Conservation (phyloP, 2,888 invertebrate species). For the Ceraclea dissimilis region DNA sequence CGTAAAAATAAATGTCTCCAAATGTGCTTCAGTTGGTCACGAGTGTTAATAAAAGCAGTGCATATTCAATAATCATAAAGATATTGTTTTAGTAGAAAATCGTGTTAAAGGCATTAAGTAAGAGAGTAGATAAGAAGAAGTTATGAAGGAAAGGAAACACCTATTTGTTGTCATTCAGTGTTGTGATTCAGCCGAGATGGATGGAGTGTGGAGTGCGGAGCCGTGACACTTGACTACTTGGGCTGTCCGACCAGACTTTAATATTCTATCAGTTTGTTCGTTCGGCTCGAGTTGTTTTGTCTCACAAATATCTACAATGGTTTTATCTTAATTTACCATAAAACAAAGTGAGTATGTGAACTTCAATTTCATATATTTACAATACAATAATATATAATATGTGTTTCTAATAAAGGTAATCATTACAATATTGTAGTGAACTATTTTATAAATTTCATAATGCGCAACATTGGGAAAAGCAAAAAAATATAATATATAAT, state of each 20-base stretch:
- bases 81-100: constrained; percentile 3
- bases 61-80: constrained; percentile 1
- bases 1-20: constrained; percentile 11
- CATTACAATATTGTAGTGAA: too few relatives aligned
- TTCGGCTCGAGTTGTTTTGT: constrained; percentile 49
- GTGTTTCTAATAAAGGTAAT: background rate
- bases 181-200: background rate
- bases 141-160: background rate
- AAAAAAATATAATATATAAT: too few relatives aligned
- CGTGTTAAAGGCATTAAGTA: constrained; percentile 3
- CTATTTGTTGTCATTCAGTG: constrained; percentile 1
- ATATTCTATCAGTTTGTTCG: constrained; percentile 46
- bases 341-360: constrained; percentile 4
- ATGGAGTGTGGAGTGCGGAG: background rate
- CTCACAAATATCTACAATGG: constrained; percentile 29
- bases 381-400: constrained; percentile 4
- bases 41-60: constrained; percentile 17
- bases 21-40: constrained; percentile 12
- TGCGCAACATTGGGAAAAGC: too few relatives aligned
- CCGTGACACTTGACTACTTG: constrained; percentile 37
- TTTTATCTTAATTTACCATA: background rate
- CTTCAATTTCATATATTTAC: constrained; percentile 3
- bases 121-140: constrained; percentile 8
- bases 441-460: too few relatives aligned
- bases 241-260: constrained; percentile 50